Base-by-base conservation (phyloP, 2,888 invertebrate genomes). In the Tachina lurida region DNA sequence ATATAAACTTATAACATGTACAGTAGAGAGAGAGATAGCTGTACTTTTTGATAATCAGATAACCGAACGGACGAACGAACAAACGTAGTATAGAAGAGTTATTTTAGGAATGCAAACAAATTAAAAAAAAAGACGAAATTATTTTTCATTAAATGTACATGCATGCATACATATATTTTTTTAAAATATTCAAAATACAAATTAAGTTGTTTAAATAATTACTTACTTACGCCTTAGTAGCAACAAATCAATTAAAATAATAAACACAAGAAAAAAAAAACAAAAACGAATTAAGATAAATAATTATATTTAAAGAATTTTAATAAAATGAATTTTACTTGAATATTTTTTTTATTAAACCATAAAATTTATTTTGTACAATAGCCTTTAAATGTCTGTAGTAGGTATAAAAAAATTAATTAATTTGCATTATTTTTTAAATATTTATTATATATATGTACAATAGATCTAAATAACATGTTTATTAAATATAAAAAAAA, bases 281-380 rank as follows among this genome's bases (percentile, higher is more conserved):
- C 13, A 54, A 52, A 22, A 19, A 62, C 41, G 41, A 67, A 45
- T 45, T 45, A 43, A 54, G 17, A 45, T 0, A 63, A 10, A 54
- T 43, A 31, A 43, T 43, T 41, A 63, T 15, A 41, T 31, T 47
- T 54, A n/a, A 54, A 68, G 10, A 43, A 41, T 54, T 54, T 52
- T 49, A 71, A 7, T 56, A 47, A 49, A 47, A 71, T 12, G 15
- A 43, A 68, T 47, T 43, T 9, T 39, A 17, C 49, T 62, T 39
- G 19, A 67, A 45, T 31, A 43, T 77, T 56, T 54, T 45, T 71
- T 74, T 65, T 47, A 76, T 45, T 4, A 31, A 67, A 67, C 56
- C 10, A 31, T 31, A 60, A 71, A 45, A 74, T 52, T 80, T 74
- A 74, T 68, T 81, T 60, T 80, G 60, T 81, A 74, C 43, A 67